Base-by-base conservation (phyloP, 2,888 invertebrate species). In the Eristalis arbustorum region DNA sequence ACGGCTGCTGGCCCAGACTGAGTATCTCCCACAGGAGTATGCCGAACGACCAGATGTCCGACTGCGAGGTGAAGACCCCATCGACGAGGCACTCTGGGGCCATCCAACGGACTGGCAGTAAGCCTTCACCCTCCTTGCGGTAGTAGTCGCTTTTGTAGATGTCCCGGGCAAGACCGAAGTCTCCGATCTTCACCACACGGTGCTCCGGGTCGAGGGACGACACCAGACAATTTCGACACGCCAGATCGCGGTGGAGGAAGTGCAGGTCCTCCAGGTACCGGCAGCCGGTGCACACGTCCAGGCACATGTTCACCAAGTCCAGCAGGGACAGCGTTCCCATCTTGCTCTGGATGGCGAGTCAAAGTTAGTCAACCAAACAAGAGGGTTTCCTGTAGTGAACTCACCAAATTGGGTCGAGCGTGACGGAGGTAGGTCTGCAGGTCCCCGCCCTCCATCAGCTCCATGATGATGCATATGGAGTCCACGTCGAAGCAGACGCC, bases 81-180 rank as follows among this genome's bases (percentile, higher is more conserved):
- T 99, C 98, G 1, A 98, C 96, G 13, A 99, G 93, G 28, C 98
- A 98, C 93, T 99, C 99, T 1, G 99, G 99, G 0, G 98, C 96
- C 98, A 99, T 99, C 99, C 99, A 99, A 57, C 98, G 94, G 0
- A 99, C 98, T 1, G 99, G 99, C 69, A 99, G 92, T 63, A 98
- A 93, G 0, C 98, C 96, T 93, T 96, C 96, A 1, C 97, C 97
- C 93, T 98, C 98, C 92, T 99, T 98, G 88, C 98, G 95, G 91
- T 99, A 99, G 91, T 99, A 99, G 92, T 99, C 99, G 91, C 97
- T 98, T 92, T 98, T 98, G 93, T 99, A 99, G 88, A 99, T 98
- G 92, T 99, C 99, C 87, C 99, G 94, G 0, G 99, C 98, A 10
- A 99, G 94, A 0, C 99, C 99, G 92, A 99, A 99, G 93, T 99